These are phyloP conservation scores for Ligdia adustata DNA, from an alignment of 2,888 invertebrate genomes.

Conservation along the genomic window DNA sequence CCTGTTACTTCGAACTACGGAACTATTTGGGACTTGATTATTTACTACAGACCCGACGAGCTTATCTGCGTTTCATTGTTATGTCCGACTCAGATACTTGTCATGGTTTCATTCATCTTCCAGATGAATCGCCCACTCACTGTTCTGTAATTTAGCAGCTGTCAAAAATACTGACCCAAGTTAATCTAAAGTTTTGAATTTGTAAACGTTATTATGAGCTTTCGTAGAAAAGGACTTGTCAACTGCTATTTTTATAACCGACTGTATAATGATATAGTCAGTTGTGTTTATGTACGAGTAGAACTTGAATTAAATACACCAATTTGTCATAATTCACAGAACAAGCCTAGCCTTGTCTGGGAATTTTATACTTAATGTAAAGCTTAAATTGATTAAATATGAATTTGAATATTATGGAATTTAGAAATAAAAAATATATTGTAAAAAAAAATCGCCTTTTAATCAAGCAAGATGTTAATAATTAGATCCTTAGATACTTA, in stretches of 20 bases:
- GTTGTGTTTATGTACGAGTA: conserved; percentile 12
- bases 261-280: conserved; percentile 2
- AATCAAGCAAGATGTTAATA: too few relatives aligned
- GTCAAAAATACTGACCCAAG: conserved; percentile 38
- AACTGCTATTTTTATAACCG: too few relatives aligned
- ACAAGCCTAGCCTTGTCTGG: conserved; percentile 44
- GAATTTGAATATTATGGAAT: too few relatives aligned
- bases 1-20: conserved; percentile 46
- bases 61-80: conserved; percentile 39
- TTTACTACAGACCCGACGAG: conserved; percentile 37
- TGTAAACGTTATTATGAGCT: conserved; percentile 11
- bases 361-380: background rate
- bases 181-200: conserved; percentile 9
- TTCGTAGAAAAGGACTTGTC: too few relatives aligned
- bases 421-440: too few relatives aligned
- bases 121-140: conserved; percentile 53
- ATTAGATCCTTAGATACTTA: too few relatives aligned
- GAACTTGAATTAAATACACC: conserved; percentile 29
- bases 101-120: conserved; percentile 55
- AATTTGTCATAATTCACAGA: conserved; percentile 45
- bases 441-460: too few relatives aligned
- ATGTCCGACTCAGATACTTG: conserved; percentile 36
- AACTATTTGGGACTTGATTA: conserved; percentile 43
- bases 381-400: too few relatives aligned
- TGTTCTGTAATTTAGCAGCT: conserved; percentile 52